Conservation (phyloP, 2,797 vertebrate species). For the Denticeps clupeoides region DNA sequence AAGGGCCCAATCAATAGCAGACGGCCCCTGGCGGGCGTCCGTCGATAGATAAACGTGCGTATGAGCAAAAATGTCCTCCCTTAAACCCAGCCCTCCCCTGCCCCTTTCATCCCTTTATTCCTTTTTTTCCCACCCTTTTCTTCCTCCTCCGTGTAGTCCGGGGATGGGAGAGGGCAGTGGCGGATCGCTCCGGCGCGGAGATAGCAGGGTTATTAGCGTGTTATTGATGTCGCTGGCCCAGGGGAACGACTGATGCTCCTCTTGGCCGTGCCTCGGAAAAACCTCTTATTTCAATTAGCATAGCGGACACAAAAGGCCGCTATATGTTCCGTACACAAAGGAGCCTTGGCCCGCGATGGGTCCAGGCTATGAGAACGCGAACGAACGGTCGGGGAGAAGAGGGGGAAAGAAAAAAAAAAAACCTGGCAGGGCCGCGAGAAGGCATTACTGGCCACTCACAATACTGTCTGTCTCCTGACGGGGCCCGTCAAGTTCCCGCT, state of each 20-base stretch:
- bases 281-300: slow-evolving; percentile 19
- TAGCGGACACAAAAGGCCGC: slow-evolving; percentile 12
- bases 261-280: slow-evolving; percentile 6
- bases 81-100: slow-evolving; percentile 14
- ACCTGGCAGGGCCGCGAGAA: not conserved
- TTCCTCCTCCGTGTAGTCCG: slow-evolving; percentile 28
- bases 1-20: slow-evolving; percentile 56
- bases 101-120: not conserved
- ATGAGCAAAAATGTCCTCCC: slow-evolving; percentile 22
- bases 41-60: slow-evolving; percentile 56
- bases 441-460: not conserved
- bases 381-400: not conserved
- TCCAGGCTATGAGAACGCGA: not conserved
- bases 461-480: not conserved
- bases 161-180: slow-evolving; percentile 42
- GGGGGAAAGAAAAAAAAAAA: too few species aligned
- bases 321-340: not conserved
- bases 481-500: slow-evolving; percentile 4
- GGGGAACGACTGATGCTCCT: slow-evolving; percentile 16
- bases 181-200: slow-evolving; percentile 35
- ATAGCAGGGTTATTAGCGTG: slow-evolving; percentile 58
- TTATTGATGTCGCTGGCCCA: slow-evolving; percentile 62
- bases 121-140: slow-evolving; percentile 22
- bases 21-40: slow-evolving; percentile 42
- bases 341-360: too few species aligned